These are phyloP conservation scores for Euglossa dilemma DNA, from an alignment of 1,140 invertebrate species.

Conservation along the genomic window DNA sequence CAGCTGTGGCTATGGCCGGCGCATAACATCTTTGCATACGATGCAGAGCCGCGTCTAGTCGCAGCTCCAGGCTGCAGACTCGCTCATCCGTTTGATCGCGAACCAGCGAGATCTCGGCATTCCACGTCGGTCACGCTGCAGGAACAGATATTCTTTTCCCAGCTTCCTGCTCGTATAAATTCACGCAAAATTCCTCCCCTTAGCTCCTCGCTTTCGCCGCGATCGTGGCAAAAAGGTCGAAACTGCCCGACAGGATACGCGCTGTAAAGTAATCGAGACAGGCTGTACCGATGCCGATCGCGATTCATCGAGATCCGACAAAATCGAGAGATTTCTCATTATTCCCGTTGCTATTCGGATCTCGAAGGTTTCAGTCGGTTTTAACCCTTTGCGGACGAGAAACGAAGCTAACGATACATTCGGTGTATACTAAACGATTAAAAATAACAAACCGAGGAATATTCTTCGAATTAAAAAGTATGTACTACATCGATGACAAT, in stretches of 20 bases:
- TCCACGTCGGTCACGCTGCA: conserved; percentile 44
- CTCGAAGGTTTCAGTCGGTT: no score
- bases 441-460: no score
- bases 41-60: conserved; percentile 27
- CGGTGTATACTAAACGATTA: no score
- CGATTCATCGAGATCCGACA: not conserved
- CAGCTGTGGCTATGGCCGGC: not conserved
- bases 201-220: not conserved
- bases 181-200: conserved; percentile 1
- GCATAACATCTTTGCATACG: conserved; percentile 41
- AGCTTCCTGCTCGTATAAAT: conserved; percentile 4
- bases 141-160: conserved; percentile 17
- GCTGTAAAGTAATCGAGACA: not conserved
- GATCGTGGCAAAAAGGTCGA: not conserved
- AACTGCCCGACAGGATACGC: not conserved
- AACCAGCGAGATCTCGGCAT: conserved; percentile 43
- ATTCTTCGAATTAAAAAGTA: no score
- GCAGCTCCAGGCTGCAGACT: conserved; percentile 33
- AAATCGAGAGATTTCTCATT: not conserved
- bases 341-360: not conserved
- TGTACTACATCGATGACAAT: no score
- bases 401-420: no score
- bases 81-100: conserved; percentile 50
- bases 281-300: no score
- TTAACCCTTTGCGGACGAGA: no score